Percentiles rank a stretch among this genome's conserved stretches.
Evolutionary conservation across 2,888 invertebrate species (phyloP).

Genomic region (Ommatoiulus sabulosus): DNA sequence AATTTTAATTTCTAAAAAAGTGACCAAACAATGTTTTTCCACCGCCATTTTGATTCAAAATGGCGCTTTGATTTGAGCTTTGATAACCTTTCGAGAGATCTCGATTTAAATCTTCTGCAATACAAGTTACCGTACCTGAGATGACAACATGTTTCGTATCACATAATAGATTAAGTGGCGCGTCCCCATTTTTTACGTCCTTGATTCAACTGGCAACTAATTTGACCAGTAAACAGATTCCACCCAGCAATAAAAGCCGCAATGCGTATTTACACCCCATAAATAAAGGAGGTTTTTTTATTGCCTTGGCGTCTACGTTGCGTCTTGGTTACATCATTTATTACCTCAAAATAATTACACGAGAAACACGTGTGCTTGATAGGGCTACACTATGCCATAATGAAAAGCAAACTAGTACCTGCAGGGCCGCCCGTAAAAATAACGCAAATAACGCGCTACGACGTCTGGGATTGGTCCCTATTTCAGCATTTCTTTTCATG

Average conservation of each 20-base stretch:
- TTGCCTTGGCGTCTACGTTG: background rate
- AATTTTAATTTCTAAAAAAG: no score
- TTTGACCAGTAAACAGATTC: conserved; percentile 17
- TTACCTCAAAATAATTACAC: background rate
- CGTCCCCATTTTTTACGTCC: background rate
- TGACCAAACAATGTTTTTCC: no score
- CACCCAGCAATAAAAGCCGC: conserved; percentile 11
- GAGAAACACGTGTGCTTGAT: background rate
- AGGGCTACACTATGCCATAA: background rate
- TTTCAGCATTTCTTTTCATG: background rate
- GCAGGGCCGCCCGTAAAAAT: background rate
- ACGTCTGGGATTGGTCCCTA: background rate
- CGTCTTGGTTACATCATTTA: background rate
- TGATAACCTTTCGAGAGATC: background rate
- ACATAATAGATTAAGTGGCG: background rate
- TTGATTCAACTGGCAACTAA: background rate
- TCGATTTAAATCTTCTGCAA: background rate
- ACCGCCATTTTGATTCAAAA: no score
- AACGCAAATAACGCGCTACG: background rate
- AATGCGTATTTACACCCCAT: background rate
- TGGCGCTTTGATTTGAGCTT: background rate
- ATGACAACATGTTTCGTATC: background rate
- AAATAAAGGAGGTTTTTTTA: background rate
- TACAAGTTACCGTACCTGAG: background rate
- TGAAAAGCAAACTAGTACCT: background rate